These are phyloP conservation scores for Stratiomys singularior DNA, from an alignment of 2,888 invertebrate species.

Conservation along the genomic window DNA sequence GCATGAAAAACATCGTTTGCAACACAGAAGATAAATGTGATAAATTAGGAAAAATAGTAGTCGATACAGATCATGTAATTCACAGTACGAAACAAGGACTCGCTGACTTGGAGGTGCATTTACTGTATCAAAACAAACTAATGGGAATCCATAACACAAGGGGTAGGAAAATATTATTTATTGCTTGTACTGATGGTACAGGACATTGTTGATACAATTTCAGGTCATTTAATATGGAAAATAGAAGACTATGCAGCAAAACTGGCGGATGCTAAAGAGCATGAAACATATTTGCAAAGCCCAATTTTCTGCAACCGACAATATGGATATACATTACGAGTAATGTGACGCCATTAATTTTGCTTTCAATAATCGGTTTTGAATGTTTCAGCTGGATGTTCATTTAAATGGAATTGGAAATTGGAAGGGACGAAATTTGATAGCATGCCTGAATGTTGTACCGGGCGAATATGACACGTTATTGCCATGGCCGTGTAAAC, in stretches of 20 bases:
- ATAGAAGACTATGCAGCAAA: conserved; percentile 74
- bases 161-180: conserved; percentile 56
- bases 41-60: conserved; percentile 65
- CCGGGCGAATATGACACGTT: conserved; percentile 78
- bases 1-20: conserved; percentile 67
- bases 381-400: conserved; percentile 70
- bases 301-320: conserved; percentile 76
- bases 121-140: conserved; percentile 62
- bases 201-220: background rate
- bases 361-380: background rate
- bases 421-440: conserved; percentile 79
- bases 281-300: conserved; percentile 72
- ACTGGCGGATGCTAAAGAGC: conserved; percentile 75
- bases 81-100: conserved; percentile 66
- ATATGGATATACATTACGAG: conserved; percentile 80
- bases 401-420: conserved; percentile 79
- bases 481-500: conserved; percentile 78
- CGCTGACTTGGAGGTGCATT: conserved; percentile 65
- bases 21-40: conserved; percentile 69
- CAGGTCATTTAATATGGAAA: conserved; percentile 75
- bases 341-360: conserved; percentile 57
- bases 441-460: conserved; percentile 75
- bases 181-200: background rate
- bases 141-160: conserved; percentile 61
- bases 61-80: conserved; percentile 62